Conservation (phyloP, 2,113 vertebrate genomes). For the Actinemys pallida region DNA sequence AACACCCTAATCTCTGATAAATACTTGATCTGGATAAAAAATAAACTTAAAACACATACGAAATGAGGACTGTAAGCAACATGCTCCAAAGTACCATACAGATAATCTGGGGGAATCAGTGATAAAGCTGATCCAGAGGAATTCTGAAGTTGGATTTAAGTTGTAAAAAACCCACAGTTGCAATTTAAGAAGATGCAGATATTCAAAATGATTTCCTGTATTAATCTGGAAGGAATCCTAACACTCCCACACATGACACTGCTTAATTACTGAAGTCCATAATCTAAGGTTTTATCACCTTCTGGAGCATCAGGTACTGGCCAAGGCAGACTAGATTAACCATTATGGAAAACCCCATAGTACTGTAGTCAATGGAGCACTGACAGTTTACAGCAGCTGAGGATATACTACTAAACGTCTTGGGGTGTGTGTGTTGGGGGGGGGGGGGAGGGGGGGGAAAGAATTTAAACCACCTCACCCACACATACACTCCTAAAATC, state of each 20-base stretch:
- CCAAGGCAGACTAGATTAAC: not conserved
- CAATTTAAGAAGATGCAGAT: not conserved
- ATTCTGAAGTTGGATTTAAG: not conserved
- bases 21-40: not conserved
- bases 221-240: conserved; percentile 16
- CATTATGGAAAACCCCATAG: not conserved
- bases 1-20: not conserved
- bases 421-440: too few relatives aligned
- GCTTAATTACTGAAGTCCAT: not conserved
- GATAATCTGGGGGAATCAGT: not conserved
- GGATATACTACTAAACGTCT: not conserved
- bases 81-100: not conserved
- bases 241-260: not conserved
- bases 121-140: not conserved
- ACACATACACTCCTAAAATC: not conserved
- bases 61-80: not conserved
- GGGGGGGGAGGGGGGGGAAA: too few relatives aligned
- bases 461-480: not conserved
- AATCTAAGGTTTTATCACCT: conserved; percentile 5
- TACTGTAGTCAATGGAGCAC: not conserved
- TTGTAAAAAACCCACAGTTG: not conserved
- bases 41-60: rapidly evolving
- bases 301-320: not conserved
- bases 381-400: not conserved
- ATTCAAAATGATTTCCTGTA: not conserved